Percentiles rank a stretch among this genome's conserved stretches.
phyloP scores from a whole-genome alignment of 2,797 vertebrate species.

The Lindbergichthys nudifrons region DNA sequence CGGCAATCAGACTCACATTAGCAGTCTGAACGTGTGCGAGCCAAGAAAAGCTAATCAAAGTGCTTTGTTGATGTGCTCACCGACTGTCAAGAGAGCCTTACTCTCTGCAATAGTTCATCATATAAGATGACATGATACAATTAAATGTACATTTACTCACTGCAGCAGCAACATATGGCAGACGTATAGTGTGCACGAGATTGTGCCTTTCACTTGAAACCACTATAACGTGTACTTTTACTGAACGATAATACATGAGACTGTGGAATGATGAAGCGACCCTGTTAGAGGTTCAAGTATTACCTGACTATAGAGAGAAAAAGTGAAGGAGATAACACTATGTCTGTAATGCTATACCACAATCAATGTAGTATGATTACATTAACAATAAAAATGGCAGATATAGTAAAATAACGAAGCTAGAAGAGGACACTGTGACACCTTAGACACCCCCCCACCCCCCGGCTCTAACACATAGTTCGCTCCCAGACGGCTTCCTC shows the following conservation, averaged over 20 bases:
- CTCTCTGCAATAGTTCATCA: background rate
- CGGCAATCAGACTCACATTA: constrained; percentile 19
- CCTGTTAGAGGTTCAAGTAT: background rate
- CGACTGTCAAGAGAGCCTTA: background rate
- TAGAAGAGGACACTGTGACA: constrained; percentile 47
- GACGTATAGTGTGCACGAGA: background rate
- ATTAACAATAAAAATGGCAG: constrained; percentile 13
- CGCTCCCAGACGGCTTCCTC: constrained; percentile 34
- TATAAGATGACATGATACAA: background rate
- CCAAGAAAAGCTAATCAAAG: constrained; percentile 1
- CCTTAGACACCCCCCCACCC: constrained; percentile 34
- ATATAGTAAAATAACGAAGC: constrained; percentile 2
- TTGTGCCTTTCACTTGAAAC: background rate
- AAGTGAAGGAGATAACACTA: background rate
- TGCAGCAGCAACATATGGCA: background rate
- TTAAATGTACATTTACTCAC: background rate
- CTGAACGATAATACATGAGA: background rate
- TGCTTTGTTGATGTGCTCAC: background rate
- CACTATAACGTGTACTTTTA: background rate
- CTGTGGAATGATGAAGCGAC: background rate
- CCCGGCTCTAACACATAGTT: constrained; percentile 10
- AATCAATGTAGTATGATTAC: background rate
- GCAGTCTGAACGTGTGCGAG: constrained; percentile 11
- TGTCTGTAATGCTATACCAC: background rate
- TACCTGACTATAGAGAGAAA: background rate